Base-by-base conservation (phyloP, 2,113 vertebrate species). In the Petaurus breviceps region DNA sequence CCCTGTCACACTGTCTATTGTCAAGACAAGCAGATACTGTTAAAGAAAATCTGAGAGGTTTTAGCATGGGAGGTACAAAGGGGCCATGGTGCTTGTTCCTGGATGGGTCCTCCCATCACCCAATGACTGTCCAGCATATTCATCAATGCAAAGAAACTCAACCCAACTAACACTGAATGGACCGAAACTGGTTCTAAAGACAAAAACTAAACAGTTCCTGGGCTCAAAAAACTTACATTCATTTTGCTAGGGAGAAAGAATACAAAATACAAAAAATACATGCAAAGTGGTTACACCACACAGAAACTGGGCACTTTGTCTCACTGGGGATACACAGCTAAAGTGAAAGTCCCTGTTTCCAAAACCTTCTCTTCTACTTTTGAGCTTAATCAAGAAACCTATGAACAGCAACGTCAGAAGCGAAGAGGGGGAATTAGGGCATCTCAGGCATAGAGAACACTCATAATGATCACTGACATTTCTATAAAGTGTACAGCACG, bases 1-100 rank as follows among this genome's bases (percentile, higher is more conserved):
- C 90, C 95, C 77, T 95, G 95, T 94, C 96, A 96, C 94, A 95
- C 91, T 16, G 0, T 93, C 98, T 95, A 96, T 90, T 89, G 93
- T 97, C 97, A 97, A 95, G 89, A 51, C 93, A 95, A 94, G 93
- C 50, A 12, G 25, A 90, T 0, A 0, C 52, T 94, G 93, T 90
- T 47, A 93, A 92, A 97, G 92, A 91, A 96, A 96, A 93, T 92
- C 19, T 61, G 25, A 28, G 51, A 46, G 92, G 77, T 93, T 37
- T 84, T 55, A 93, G 93, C 47, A 51, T 43, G 0, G 8, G 90
- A 96, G 97, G 51, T 93, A 94, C 89, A 91, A 68, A 95, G 52
- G 91, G 89, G 25, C 77, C 16, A 0, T 0, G 3, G 46, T 37
- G 12, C 4, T 43, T 43, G n/a, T 84, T 22, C 19, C 37, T 43